Conservation (phyloP, 2,797 vertebrate genomes). For the Neopelma chrysocephalum region DNA sequence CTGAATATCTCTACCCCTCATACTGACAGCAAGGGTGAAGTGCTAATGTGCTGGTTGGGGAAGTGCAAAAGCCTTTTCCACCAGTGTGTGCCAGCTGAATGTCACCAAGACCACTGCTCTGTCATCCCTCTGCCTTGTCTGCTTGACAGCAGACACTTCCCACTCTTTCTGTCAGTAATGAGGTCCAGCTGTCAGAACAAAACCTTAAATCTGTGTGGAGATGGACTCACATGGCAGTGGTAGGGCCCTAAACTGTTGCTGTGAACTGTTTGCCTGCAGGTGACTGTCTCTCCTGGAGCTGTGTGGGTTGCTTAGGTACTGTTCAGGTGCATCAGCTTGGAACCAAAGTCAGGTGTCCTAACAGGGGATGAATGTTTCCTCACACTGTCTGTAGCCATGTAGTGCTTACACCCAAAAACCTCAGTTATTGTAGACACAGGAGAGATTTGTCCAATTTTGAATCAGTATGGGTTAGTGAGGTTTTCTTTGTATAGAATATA, state of each 20-base stretch:
- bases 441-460: neutral
- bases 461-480: neutral
- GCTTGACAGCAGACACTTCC: neutral
- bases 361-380: neutral
- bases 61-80: neutral
- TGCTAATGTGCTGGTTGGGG: neutral
- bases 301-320: neutral
- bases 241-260: neutral
- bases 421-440: neutral
- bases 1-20: neutral
- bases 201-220: neutral
- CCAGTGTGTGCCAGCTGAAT: neutral
- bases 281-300: neutral
- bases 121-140: neutral
- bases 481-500: neutral
- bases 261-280: neutral
- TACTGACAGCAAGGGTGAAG: conserved; percentile 16
- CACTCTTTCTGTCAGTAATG: neutral
- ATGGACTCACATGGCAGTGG: neutral
- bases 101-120: neutral
- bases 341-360: neutral
- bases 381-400: neutral
- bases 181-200: neutral
- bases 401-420: neutral
- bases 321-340: neutral